Conservation (phyloP, 1,140 invertebrate genomes). For the Leptinotarsa texana region DNA sequence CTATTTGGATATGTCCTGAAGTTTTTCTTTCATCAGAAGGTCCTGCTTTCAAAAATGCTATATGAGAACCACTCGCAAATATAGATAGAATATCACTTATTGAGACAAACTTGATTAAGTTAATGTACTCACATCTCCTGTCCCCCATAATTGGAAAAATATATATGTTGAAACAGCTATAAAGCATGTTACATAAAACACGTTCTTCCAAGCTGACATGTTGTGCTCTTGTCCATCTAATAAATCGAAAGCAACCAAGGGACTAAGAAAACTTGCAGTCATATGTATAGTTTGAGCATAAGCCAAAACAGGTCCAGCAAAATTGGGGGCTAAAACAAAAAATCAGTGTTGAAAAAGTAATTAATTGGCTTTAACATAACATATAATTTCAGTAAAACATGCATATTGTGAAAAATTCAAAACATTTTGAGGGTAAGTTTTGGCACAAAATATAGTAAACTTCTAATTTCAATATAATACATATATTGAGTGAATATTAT, state of each 20-base stretch:
- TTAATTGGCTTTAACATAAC: too few relatives aligned
- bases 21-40: neutral
- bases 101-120: neutral
- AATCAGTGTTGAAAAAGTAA: too few relatives aligned
- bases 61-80: too few relatives aligned
- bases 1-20: neutral
- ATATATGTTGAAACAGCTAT: slow-evolving; percentile 70
- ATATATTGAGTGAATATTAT: too few relatives aligned
- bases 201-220: slow-evolving; percentile 68
- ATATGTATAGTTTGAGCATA: slow-evolving; percentile 79
- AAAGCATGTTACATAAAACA: slow-evolving; percentile 69
- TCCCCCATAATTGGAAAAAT: slow-evolving; percentile 71
- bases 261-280: slow-evolving; percentile 73
- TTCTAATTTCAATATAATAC: too few relatives aligned
- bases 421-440: too few relatives aligned
- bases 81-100: neutral
- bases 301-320: slow-evolving; percentile 71
- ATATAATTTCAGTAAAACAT: too few relatives aligned
- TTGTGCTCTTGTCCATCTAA: slow-evolving; percentile 40
- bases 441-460: too few relatives aligned
- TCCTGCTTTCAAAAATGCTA: neutral
- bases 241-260: slow-evolving; percentile 64
- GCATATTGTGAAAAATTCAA: too few relatives aligned
- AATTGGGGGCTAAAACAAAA: slow-evolving; percentile 64
- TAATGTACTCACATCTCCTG: slow-evolving; percentile 58